Conservation (phyloP, 1,140 invertebrate species). For the Eciton burchellii region DNA sequence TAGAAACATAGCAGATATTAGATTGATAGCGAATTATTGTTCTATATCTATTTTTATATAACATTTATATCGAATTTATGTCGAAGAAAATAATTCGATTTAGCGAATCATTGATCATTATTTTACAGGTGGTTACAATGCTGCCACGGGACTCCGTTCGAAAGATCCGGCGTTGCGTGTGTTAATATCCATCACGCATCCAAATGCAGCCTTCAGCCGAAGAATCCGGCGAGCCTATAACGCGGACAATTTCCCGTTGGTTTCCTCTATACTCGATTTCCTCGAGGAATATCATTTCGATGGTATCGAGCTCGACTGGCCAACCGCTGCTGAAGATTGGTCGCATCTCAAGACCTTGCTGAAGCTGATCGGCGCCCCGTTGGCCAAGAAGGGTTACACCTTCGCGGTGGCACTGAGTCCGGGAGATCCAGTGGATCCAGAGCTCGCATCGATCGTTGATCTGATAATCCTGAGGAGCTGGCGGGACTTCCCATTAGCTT, state of each 20-base stretch:
- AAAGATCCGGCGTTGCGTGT: conserved; percentile 86
- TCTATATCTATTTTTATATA: no score
- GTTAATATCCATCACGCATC: conserved; percentile 76
- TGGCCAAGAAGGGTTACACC: conserved; percentile 71
- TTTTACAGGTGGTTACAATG: conserved; percentile 86
- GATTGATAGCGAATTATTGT: no score
- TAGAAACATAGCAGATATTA: background rate
- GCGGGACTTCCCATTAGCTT: conserved; percentile 67
- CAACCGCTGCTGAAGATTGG: conserved; percentile 73
- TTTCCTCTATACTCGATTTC: conserved; percentile 85
- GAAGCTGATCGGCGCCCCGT: conserved; percentile 59
- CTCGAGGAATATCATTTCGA: conserved; percentile 87
- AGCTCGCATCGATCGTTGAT: conserved; percentile 74
- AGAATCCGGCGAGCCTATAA: conserved; percentile 55
- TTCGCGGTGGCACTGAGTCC: conserved; percentile 75
- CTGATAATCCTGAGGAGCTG: conserved; percentile 82
- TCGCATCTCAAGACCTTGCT: conserved; percentile 67
- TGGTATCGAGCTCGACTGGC: conserved; percentile 89
- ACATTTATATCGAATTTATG: no score
- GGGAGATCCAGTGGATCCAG: conserved; percentile 75
- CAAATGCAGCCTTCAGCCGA: conserved; percentile 60
- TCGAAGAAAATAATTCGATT: no score
- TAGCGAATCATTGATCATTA: background rate
- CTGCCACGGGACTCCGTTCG: conserved; percentile 85
- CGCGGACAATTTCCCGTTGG: conserved; percentile 54